Evolutionary conservation across 2,113 vertebrate species (phyloP).

Genomic region (Synodontis membranacea): DNA sequence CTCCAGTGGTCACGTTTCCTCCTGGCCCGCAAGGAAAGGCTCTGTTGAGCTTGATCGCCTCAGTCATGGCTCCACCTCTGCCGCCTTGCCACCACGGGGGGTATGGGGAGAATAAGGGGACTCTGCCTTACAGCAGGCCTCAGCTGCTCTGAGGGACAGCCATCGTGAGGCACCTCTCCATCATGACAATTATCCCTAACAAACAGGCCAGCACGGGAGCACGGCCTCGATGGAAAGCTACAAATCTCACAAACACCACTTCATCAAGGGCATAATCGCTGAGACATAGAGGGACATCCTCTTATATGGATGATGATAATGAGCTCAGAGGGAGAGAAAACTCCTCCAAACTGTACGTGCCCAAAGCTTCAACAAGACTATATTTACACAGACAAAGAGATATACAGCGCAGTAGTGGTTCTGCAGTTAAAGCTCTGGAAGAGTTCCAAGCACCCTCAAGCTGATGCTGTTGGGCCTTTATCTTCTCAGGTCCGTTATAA

Average conservation of each 20-base stretch:
- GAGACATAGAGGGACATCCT: conserved; percentile 29
- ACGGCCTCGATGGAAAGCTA: conserved; percentile 37
- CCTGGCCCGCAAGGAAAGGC: conserved; percentile 17
- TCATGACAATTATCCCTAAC: conserved; percentile 53
- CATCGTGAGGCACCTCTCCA: conserved; percentile 44
- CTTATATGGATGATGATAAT: conserved; percentile 21
- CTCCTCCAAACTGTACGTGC: conserved; percentile 30
- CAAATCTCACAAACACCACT: conserved; percentile 35
- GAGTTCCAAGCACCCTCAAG: not conserved
- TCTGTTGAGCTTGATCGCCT: conserved; percentile 12
- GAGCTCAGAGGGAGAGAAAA: conserved; percentile 17
- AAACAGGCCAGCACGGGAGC: conserved; percentile 39
- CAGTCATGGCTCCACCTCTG: not conserved
- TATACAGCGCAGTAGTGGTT: not conserved
- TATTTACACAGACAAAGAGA: not conserved
- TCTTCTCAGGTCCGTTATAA: not conserved
- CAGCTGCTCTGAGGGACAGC: conserved; percentile 40
- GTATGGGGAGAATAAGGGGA: conserved; percentile 23
- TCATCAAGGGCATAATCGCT: conserved; percentile 38
- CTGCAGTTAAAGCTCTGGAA: not conserved
- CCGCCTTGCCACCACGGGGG: conserved; percentile 30
- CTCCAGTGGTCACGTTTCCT: conserved; percentile 2
- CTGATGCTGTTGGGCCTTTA: not conserved
- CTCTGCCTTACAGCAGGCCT: conserved; percentile 10
- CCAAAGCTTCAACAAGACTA: conserved; percentile 24